Conservation (phyloP, 35 echinoderm and acorn worm genomes). For the Heliocidaris erythrogramma region DNA sequence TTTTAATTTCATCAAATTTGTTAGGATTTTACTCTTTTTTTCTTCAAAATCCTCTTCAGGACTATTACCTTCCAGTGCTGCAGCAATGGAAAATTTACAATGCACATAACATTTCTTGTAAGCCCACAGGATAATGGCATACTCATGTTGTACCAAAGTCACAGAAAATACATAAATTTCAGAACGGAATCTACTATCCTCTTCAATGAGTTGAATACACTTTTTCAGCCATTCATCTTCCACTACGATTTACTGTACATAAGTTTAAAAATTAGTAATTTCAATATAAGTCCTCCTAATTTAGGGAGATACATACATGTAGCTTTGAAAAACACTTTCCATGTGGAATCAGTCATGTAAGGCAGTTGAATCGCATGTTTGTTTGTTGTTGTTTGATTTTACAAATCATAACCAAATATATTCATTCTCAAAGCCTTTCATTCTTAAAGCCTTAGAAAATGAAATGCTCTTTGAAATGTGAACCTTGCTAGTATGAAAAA, state of each 20-base stretch:
- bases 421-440: background rate
- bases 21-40: too few relatives aligned
- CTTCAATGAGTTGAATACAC: background rate
- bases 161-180: too few relatives aligned
- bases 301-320: background rate
- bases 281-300: background rate
- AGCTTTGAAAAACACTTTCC: background rate
- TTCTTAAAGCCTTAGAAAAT: background rate
- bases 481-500: too few relatives aligned
- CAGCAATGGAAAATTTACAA: too few relatives aligned
- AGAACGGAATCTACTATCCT: too few relatives aligned
- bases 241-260: background rate
- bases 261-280: background rate
- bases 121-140: too few relatives aligned
- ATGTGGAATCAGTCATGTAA: background rate
- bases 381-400: background rate
- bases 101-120: too few relatives aligned
- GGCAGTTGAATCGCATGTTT: background rate
- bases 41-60: too few relatives aligned
- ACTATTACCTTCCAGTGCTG: too few relatives aligned
- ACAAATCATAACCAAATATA: background rate
- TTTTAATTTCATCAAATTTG: too few relatives aligned
- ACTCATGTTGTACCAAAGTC: too few relatives aligned
- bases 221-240: background rate
- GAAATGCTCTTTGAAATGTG: background rate